These are phyloP conservation scores for Salmo trutta DNA, from an alignment of 2,797 vertebrate genomes.

Conservation along the genomic window DNA sequence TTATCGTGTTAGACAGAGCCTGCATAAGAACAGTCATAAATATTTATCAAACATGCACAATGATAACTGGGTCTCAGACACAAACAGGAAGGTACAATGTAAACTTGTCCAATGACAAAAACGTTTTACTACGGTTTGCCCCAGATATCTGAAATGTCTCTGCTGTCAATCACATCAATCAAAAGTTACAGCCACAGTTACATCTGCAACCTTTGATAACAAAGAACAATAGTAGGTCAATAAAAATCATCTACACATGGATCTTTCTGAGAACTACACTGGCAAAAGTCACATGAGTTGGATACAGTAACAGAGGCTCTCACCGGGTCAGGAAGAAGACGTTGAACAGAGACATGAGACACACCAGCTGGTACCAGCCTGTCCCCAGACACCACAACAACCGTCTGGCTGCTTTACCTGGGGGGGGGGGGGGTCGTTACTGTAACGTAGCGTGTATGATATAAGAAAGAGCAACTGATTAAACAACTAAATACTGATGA, in stretches of 20 bases:
- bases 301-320: constrained; percentile 24
- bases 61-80: neutral
- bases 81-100: neutral
- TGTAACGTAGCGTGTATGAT: neutral
- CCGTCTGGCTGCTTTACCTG: constrained; percentile 83
- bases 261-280: neutral
- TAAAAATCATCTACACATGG: neutral
- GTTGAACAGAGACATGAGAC: constrained; percentile 86
- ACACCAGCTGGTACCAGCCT: constrained; percentile 90
- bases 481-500: constrained; percentile 7
- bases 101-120: neutral
- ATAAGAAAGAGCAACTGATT: neutral
- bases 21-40: neutral
- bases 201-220: neutral
- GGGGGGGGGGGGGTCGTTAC: neutral
- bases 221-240: neutral
- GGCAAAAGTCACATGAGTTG: neutral
- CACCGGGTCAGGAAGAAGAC: constrained; percentile 91
- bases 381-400: constrained; percentile 85
- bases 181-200: neutral
- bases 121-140: neutral
- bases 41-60: neutral
- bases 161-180: neutral
- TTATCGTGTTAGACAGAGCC: neutral
- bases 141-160: neutral